Conservation (phyloP, 2,888 invertebrate species). For the Seira sanloemensis region DNA sequence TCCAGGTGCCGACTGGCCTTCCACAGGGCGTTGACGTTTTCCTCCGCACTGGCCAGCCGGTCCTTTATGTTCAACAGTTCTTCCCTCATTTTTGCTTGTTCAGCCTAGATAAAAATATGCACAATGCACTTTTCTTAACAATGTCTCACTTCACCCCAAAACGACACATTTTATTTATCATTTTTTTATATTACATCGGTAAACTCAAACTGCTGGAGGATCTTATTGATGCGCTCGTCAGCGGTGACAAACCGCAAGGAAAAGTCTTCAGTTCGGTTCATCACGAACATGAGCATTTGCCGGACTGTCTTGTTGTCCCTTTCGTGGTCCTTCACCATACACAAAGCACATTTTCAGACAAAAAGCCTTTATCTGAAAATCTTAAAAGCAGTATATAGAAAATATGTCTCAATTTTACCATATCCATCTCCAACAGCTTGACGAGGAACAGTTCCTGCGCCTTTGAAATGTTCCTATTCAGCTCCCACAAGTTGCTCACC, state of each 20-base stretch:
- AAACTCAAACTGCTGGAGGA: constrained; percentile 65
- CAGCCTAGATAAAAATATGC: constrained; percentile 53
- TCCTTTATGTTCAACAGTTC: constrained; percentile 66
- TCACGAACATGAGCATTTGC: constrained; percentile 52
- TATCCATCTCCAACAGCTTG: constrained; percentile 65
- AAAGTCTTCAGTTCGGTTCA: constrained; percentile 63
- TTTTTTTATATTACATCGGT: constrained; percentile 61
- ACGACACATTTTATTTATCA: too few species aligned
- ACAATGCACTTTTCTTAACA: too few species aligned
- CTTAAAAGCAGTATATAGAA: constrained; percentile 4
- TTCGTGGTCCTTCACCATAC: constrained; percentile 56
- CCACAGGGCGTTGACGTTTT: constrained; percentile 55
- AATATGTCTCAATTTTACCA: too few species aligned
- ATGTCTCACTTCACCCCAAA: not conserved
- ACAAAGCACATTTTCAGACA: not conserved
- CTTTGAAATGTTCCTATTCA: constrained; percentile 60
- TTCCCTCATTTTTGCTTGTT: constrained; percentile 64
- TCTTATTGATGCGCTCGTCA: constrained; percentile 63
- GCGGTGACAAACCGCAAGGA: constrained; percentile 53
- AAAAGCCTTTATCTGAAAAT: constrained; percentile 18
- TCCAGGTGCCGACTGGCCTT: constrained; percentile 54
- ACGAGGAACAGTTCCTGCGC: constrained; percentile 65
- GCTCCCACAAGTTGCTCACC: constrained; percentile 42
- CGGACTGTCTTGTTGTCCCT: constrained; percentile 62
- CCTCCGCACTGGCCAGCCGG: constrained; percentile 49